Percentiles rank a stretch among this genome's conserved stretches.
Conservation (phyloP, 2,797 vertebrate species). For the Eupleurogrammus muticus region DNA sequence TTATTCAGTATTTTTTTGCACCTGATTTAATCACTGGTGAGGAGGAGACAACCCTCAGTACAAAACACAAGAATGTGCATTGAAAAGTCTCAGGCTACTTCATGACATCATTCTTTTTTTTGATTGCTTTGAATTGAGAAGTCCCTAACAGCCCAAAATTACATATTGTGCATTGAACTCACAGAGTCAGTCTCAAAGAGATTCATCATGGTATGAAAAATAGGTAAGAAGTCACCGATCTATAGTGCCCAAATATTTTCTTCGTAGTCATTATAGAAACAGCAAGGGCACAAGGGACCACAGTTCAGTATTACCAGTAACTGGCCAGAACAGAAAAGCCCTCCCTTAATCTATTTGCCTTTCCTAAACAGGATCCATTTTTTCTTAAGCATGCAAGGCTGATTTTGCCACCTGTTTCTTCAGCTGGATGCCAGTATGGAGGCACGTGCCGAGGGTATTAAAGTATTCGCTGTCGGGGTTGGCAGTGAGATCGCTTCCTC, state of each 20-base stretch:
- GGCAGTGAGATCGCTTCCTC: conserved; percentile 85
- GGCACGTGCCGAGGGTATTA: conserved; percentile 80
- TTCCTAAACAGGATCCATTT: not conserved
- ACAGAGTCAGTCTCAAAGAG: not conserved
- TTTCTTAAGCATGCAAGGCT: not conserved
- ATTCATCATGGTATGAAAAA: not conserved
- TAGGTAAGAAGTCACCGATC: not conserved
- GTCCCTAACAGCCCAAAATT: too few relatives aligned
- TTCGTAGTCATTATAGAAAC: too few relatives aligned
- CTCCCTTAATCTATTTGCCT: not conserved
- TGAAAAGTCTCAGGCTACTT: too few relatives aligned
- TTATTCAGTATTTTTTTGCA: too few relatives aligned
- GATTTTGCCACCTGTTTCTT: not conserved
- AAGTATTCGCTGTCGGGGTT: conserved; percentile 87
- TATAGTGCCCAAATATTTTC: not conserved
- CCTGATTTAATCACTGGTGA: too few relatives aligned
- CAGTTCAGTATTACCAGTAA: too few relatives aligned
- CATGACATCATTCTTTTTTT: too few relatives aligned
- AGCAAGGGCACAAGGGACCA: too few relatives aligned
- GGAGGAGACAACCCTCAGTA: too few relatives aligned
- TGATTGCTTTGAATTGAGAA: too few relatives aligned
- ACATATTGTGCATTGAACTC: not conserved
- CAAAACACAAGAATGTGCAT: too few relatives aligned
- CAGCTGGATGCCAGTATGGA: conserved; percentile 81
- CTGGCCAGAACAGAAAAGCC: too few relatives aligned